Evolutionary conservation across 2,113 vertebrate species (phyloP).

Genomic region (Xenus cinereus): DNA sequence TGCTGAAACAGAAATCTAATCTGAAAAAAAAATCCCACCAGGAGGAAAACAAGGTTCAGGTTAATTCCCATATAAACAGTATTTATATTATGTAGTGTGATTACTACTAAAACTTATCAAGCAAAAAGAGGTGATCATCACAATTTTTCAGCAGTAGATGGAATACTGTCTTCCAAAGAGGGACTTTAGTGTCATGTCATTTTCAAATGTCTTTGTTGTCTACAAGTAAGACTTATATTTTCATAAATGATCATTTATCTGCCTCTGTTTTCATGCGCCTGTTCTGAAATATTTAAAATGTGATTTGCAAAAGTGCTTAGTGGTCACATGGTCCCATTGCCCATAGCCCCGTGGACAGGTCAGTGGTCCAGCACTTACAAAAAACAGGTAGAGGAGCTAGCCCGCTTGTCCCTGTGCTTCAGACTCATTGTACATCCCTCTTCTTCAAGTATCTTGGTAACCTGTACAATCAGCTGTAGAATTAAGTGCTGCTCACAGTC

Average conservation of each 20-base stretch:
- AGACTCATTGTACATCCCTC: background rate
- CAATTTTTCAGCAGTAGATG: background rate
- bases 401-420: background rate
- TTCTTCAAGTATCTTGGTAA: background rate
- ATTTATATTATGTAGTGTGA: background rate
- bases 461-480: background rate
- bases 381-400: background rate
- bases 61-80: background rate
- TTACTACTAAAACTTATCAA: background rate
- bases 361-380: accelerated
- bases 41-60: background rate
- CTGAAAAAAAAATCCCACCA: background rate
- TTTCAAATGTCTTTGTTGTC: background rate
- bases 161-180: background rate
- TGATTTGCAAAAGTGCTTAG: background rate
- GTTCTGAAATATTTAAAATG: background rate
- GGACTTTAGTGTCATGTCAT: background rate
- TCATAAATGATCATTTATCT: background rate
- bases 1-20: background rate
- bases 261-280: background rate
- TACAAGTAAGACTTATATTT: background rate
- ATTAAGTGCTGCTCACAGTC: background rate
- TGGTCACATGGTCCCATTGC: background rate
- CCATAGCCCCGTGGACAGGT: background rate
- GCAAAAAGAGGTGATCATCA: background rate